Evolutionary conservation across 2,797 vertebrate genomes (phyloP).

Genomic region (Sebastes paucispinis): DNA sequence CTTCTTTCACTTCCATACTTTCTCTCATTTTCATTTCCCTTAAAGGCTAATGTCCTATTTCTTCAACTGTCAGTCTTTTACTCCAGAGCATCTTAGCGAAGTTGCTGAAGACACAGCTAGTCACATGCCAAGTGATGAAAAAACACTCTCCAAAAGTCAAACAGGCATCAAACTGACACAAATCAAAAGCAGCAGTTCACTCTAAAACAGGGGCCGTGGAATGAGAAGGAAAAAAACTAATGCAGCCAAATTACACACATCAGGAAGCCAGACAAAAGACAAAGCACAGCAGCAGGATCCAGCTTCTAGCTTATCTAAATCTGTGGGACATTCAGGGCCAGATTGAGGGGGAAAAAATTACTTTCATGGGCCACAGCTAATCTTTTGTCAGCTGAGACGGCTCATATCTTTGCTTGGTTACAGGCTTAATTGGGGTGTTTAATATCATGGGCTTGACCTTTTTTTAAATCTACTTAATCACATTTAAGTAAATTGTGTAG

Average conservation of each 20-base stretch:
- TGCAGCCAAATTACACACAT: conserved; percentile 30
- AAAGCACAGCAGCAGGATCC: conserved; percentile 17
- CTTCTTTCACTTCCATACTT: conserved; percentile 58
- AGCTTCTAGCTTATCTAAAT: conserved; percentile 30
- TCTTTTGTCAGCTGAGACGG: conserved; percentile 1
- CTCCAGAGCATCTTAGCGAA: not conserved
- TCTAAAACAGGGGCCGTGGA: conserved; percentile 15
- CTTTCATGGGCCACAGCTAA: conserved; percentile 9
- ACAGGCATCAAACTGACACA: conserved; percentile 34
- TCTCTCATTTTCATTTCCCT: conserved; percentile 49
- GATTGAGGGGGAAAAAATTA: not conserved
- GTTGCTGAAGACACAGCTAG: not conserved
- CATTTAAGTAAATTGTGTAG: not conserved
- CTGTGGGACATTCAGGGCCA: conserved; percentile 11
- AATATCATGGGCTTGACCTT: conserved; percentile 4
- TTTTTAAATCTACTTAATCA: conserved; percentile 7
- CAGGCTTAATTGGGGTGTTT: not conserved
- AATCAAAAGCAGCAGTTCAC: conserved; percentile 40
- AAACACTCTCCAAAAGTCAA: conserved; percentile 4
- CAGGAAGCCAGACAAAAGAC: conserved; percentile 1
- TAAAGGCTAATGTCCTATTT: not conserved
- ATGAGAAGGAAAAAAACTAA: not conserved
- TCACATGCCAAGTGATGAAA: not conserved
- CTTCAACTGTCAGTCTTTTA: not conserved
- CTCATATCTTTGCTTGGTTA: conserved; percentile 3